These are phyloP conservation scores for Thymelicus acteon DNA, from an alignment of 2,888 invertebrate species.

Conservation along the genomic window DNA sequence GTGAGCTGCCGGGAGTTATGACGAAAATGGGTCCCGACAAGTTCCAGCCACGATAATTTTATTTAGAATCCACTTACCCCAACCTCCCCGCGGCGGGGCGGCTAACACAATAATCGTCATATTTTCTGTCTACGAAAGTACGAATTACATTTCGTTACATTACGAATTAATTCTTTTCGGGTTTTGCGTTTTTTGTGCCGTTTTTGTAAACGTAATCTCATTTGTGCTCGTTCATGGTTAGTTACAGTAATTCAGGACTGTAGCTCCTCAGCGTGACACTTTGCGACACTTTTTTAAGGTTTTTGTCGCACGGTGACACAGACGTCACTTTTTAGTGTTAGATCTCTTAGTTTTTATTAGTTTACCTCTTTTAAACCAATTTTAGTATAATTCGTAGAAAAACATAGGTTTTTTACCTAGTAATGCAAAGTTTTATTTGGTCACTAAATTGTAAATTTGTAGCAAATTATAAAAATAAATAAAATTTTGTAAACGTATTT, in stretches of 20 bases:
- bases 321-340: constrained; percentile 7
- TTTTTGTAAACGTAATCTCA: neutral
- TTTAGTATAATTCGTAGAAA: neutral
- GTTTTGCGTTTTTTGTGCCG: neutral
- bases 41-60: constrained; percentile 61
- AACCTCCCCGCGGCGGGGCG: constrained; percentile 46
- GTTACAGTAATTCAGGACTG: neutral
- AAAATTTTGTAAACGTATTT: too few relatives aligned
- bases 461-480: too few relatives aligned
- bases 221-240: constrained; percentile 1
- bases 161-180: constrained; percentile 45
- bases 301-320: neutral
- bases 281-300: constrained; percentile 3
- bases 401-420: too few relatives aligned
- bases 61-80: constrained; percentile 58
- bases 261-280: neutral
- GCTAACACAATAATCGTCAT: constrained; percentile 70
- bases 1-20: constrained; percentile 51
- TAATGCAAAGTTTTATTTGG: too few relatives aligned
- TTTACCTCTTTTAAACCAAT: neutral
- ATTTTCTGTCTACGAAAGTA: constrained; percentile 56
- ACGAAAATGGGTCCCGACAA: constrained; percentile 64
- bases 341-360: constrained; percentile 6
- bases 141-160: constrained; percentile 43
- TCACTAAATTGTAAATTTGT: too few relatives aligned